Base-by-base conservation (phyloP, 2,113 vertebrate species). In the Cygnus atratus region DNA sequence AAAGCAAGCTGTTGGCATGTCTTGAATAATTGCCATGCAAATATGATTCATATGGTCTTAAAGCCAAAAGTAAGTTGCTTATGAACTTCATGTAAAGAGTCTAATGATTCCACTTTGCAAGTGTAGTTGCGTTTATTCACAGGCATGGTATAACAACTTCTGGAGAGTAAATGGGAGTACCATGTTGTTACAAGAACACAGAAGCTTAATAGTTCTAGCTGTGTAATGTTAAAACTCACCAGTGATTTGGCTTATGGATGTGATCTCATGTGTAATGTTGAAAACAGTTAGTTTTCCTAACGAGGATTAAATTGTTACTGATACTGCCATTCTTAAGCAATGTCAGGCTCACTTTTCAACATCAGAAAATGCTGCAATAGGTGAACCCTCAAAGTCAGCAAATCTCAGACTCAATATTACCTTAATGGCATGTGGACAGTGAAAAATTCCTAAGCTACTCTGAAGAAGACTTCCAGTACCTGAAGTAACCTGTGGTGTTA, bases 101-200 rank as follows among this genome's bases (percentile, higher is more conserved):
- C 43, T 59, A 26, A 17, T 71, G 75, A 63, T 84, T 95, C 55
- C 67, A 17, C 81, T 90, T 65, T n/a, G 19, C 50, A 17, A 26
- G 33, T 31, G 35, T 37, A 59, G 33, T 11, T 90, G 46, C 21
- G 17, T 72, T 91, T 71, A 8, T 81, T 75, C 79, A 75, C 35
- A 80, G 79, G 33, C 20, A 0, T 2, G 5, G n/a, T 33, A 24
- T 57, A 86, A 62, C 61, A 90, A 48, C 25, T 90, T 80, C 58
- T 59, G 63, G 79, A 67, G 73, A 72, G 74, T 78, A 88, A 94
- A 93, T 75, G 83, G 90, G 78, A 35, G 50, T 52, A 85, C 74
- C 14, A 5, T 31, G 87, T 81, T 80, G 43, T 74, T 80, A 71
- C 50, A 88, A 90, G 85, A 88, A 84, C 59, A 88, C 82, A 75